Percentiles rank a stretch among this genome's conserved stretches.
phyloP scores from a whole-genome alignment of 2,888 invertebrate species.

The Euspilapteryx auroguttella region DNA sequence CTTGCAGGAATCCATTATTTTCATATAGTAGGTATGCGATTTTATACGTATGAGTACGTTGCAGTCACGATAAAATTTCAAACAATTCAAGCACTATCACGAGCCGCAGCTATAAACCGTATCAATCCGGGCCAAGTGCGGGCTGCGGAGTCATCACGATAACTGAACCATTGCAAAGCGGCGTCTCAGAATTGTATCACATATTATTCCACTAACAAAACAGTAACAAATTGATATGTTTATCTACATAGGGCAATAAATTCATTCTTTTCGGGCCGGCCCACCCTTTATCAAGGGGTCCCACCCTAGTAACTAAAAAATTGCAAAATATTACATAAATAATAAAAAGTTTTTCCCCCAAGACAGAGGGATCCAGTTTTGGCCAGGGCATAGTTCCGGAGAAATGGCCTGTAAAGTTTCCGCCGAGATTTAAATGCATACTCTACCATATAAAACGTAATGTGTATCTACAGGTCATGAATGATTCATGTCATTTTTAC shows the following conservation, averaged over 20 bases:
- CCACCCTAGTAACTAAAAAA: constrained; percentile 44
- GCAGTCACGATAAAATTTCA: too few relatives aligned
- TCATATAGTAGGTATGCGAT: too few relatives aligned
- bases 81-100: too few relatives aligned
- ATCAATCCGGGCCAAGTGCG: constrained; percentile 18
- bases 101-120: too few relatives aligned
- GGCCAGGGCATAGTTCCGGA: constrained; percentile 43
- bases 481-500: too few relatives aligned
- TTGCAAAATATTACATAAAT: constrained; percentile 58
- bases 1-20: too few relatives aligned
- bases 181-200: constrained; percentile 38
- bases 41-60: too few relatives aligned
- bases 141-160: constrained; percentile 29
- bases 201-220: constrained; percentile 48
- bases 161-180: constrained; percentile 27
- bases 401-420: constrained; percentile 45
- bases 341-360: constrained; percentile 32
- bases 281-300: constrained; percentile 55
- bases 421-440: constrained; percentile 38
- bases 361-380: constrained; percentile 35
- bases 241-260: constrained; percentile 57
- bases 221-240: constrained; percentile 61
- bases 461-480: too few relatives aligned
- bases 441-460: too few relatives aligned
- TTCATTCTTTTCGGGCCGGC: constrained; percentile 42